A percentile compares a stretch with the other conserved stretches of the same genome.
phyloP scores from a whole-genome alignment of 2,113 vertebrate genomes.

The Syrmaticus mikado region DNA sequence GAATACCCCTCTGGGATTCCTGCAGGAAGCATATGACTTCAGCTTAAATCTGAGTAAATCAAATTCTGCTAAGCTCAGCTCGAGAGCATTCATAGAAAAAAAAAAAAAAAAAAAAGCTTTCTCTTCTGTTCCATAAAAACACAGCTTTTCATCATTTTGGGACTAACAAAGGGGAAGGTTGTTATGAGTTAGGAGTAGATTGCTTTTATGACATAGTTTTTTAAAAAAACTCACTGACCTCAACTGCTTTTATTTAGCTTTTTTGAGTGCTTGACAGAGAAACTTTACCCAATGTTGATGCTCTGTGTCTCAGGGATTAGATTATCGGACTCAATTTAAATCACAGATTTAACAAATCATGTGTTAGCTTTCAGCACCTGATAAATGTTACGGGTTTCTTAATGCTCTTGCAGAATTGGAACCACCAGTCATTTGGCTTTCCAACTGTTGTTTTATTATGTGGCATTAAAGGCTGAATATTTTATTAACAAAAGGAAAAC shows the following conservation, averaged over 20 bases:
- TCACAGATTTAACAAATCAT: constrained; percentile 52
- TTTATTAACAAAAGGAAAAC: constrained; percentile 45
- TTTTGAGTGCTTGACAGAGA: constrained; percentile 17
- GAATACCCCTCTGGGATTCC: not conserved
- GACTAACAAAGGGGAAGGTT: constrained; percentile 8
- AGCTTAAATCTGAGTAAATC: constrained; percentile 40
- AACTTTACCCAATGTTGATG: constrained; percentile 44
- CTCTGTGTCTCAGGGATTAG: constrained; percentile 24
- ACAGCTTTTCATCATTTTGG: constrained; percentile 9
- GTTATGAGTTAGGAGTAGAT: constrained; percentile 30
- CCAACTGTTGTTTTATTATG: constrained; percentile 39
- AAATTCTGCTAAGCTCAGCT: constrained; percentile 48
- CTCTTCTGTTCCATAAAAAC: constrained; percentile 15
- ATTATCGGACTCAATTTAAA: constrained; percentile 34
- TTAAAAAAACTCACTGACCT: constrained; percentile 27
- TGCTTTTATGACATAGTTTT: constrained; percentile 5
- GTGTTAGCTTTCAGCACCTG: constrained; percentile 52
- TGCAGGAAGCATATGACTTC: constrained; percentile 20
- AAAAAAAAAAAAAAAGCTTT: not conserved
- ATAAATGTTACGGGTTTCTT: constrained; percentile 55
- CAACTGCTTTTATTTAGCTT: constrained; percentile 49
- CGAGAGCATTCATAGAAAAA: constrained; percentile 27
- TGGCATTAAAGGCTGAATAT: constrained; percentile 40
- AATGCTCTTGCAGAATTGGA: constrained; percentile 20
- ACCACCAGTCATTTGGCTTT: not conserved